Evolutionary conservation across 2,888 invertebrate species (phyloP), one percentile per base, ranked within the genome.

Genomic region (Coenonympha arcania): DNA sequence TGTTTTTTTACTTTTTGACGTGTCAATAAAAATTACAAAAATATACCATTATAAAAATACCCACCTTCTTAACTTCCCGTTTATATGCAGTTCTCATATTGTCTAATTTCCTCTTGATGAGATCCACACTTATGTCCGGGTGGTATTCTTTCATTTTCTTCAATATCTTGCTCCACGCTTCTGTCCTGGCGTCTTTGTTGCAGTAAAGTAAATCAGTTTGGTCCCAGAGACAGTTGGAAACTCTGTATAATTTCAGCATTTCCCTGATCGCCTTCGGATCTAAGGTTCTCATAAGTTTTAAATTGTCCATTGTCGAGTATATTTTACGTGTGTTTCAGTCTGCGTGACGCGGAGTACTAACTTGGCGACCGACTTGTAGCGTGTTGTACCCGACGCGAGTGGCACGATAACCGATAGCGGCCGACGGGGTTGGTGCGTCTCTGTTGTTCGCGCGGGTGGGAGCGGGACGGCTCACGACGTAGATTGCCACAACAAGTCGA

Each of bases 141-240:
- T 64, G 42, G n/a, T 57, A 42, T 8, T 36, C 19, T 43, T 56
- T 56, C 33, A 56, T 61, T 50, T 59, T 63, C 6, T 60, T 52
- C 11, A 64, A 39, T n/a, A 66, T 44, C 3, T 51, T 36, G 4
- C 57, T 48, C 26, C 59, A 58, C 4, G 64, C 64, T 9, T 53
- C 36, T 5, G 48, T 53, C 18, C 61, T 51, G 1, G 54, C 54
- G 22, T 56, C 57, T 30, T 48, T 55, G 9, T 57, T 62, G 1
- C 22, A 39, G 28, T 65, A 65, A 2, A 49, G n/a, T 11, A 48
- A 22, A 34, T 62, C 45, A 4, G 42, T 55, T 33, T 50, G 58
- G 41, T 65, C 59, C 64, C 65, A 66, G 4, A 64, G 55, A 30
- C 60, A 60, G 1, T 60, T 57, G 4, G 48, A 56, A n/a, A 50